Conservation (phyloP, 2,113 vertebrate species). For the Lophochroa leadbeateri region DNA sequence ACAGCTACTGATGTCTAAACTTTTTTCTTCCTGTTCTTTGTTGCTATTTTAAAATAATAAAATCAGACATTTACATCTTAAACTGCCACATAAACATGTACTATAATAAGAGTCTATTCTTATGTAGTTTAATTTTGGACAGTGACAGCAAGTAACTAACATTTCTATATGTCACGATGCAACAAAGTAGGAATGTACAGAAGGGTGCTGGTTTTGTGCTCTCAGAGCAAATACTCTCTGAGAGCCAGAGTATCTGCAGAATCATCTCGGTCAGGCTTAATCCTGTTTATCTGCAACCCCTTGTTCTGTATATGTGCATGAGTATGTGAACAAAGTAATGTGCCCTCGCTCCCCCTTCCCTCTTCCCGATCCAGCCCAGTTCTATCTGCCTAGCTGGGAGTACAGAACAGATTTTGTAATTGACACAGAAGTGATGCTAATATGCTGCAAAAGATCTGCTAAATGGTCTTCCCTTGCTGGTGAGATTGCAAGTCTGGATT, state of each 20-base stretch:
- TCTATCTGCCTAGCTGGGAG: neutral
- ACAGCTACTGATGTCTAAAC: neutral
- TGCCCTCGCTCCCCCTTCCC: neutral
- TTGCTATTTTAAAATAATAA: neutral
- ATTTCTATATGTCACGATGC: neutral
- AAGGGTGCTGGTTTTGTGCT: neutral
- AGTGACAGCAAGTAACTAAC: neutral
- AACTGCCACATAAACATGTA: neutral
- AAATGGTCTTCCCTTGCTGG: neutral
- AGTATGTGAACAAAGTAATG: neutral
- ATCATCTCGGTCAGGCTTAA: neutral
- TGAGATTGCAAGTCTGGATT: neutral
- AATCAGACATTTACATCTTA: neutral
- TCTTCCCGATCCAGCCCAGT: neutral
- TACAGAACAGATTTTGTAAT: neutral
- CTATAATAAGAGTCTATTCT: neutral
- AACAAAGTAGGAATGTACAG: neutral
- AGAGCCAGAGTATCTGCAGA: neutral
- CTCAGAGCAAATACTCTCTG: accelerated
- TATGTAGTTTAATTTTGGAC: neutral
- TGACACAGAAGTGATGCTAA: neutral
- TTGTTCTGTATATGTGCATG: neutral
- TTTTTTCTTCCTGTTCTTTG: neutral
- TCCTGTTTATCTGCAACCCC: neutral
- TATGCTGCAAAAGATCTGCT: neutral